phyloP scores from a whole-genome alignment of 2,888 invertebrate genomes.

The Willowsia nigromaculata region DNA sequence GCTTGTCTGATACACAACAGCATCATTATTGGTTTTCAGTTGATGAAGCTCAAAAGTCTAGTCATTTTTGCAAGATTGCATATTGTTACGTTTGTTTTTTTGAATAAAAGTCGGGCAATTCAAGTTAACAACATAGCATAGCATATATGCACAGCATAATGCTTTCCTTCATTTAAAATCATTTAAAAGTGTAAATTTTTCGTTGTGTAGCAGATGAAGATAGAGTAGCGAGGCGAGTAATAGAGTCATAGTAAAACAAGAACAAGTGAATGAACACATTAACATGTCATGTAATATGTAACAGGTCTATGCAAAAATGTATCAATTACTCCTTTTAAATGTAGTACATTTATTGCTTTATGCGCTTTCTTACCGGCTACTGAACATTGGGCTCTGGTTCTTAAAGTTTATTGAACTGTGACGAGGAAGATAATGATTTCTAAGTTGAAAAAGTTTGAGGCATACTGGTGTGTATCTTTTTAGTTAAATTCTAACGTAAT shows the following conservation, averaged over 20 bases:
- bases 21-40: too few relatives aligned
- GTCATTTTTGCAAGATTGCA: too few relatives aligned
- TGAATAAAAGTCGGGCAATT: not conserved
- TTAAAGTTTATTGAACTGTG: slow-evolving; percentile 63
- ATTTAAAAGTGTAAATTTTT: not conserved
- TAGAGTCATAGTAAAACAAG: slow-evolving; percentile 30
- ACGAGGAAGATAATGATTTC: not conserved
- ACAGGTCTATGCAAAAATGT: slow-evolving; percentile 52
- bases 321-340: slow-evolving; percentile 53
- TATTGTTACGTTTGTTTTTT: too few relatives aligned
- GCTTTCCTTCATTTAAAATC: too few relatives aligned
- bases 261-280: slow-evolving; percentile 50
- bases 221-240: not conserved
- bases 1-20: not conserved
- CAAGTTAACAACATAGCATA: not conserved
- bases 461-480: too few relatives aligned
- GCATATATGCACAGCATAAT: not conserved
- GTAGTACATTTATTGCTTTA: not conserved
- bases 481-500: too few relatives aligned
- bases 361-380: not conserved
- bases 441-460: too few relatives aligned
- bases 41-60: too few relatives aligned
- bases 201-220: not conserved
- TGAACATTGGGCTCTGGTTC: not conserved
- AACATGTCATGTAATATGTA: slow-evolving; percentile 32